Conservation (phyloP, 2,113 vertebrate genomes). For the Dunckerocampus dactyliophorus region DNA sequence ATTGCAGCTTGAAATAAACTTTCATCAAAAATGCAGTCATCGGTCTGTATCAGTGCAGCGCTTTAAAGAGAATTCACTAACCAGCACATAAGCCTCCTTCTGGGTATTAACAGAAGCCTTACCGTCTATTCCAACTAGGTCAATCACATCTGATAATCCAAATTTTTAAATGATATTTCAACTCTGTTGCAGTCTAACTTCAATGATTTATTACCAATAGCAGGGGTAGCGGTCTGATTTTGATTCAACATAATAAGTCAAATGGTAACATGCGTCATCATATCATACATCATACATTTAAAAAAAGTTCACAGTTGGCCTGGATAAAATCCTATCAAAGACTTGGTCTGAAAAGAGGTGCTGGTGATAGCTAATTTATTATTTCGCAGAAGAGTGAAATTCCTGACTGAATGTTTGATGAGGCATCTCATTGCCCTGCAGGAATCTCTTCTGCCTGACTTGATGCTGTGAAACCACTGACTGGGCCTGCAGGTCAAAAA, state of each 20-base stretch:
- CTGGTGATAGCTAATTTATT: slow-evolving; percentile 23
- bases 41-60: neutral
- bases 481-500: slow-evolving; percentile 49
- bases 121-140: slow-evolving; percentile 6
- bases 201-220: neutral
- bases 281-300: neutral
- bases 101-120: slow-evolving; percentile 12
- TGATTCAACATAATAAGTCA: neutral
- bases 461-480: slow-evolving; percentile 40
- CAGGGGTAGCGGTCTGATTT: neutral
- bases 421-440: slow-evolving; percentile 47
- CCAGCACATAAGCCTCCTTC: slow-evolving; percentile 6
- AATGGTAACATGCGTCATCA: neutral
- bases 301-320: neutral
- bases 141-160: slow-evolving; percentile 12
- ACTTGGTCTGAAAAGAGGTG: slow-evolving; percentile 13
- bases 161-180: neutral
- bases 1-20: neutral
- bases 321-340: neutral
- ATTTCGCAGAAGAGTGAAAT: slow-evolving; percentile 23
- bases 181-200: neutral
- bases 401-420: slow-evolving; percentile 50
- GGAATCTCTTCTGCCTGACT: slow-evolving; percentile 40
- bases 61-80: neutral
- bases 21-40: neutral